phyloP scores from a whole-genome alignment of 2,888 invertebrate species.

The Pseudoips prasinana region DNA sequence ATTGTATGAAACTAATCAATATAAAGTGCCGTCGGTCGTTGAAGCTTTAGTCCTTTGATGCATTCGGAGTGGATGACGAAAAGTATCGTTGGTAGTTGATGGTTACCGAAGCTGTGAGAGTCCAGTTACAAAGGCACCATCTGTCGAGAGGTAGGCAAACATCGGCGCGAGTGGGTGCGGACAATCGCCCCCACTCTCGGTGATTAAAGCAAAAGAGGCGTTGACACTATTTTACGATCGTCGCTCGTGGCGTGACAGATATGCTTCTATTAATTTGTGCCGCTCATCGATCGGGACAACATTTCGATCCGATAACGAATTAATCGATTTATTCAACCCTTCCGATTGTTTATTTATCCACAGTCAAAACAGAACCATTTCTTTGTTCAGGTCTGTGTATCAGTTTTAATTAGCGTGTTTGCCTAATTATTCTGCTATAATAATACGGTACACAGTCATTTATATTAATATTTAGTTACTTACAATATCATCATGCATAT shows the following conservation, averaged over 20 bases:
- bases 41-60: constrained; percentile 44
- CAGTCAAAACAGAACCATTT: background rate
- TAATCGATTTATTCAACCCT: background rate
- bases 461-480: no score
- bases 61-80: constrained; percentile 56
- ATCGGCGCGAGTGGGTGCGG: constrained; percentile 62
- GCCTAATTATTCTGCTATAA: no score
- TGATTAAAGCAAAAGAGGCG: constrained; percentile 78
- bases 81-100: constrained; percentile 59
- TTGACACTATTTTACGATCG: constrained; percentile 76
- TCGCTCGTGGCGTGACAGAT: constrained; percentile 46
- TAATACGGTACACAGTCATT: no score
- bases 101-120: constrained; percentile 55
- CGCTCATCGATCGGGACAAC: constrained; percentile 37
- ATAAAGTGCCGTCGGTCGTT: constrained; percentile 31
- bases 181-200: constrained; percentile 75
- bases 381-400: no score
- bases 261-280: constrained; percentile 59
- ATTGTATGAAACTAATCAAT: constrained; percentile 39
- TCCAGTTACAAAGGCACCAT: constrained; percentile 72
- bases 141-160: constrained; percentile 72
- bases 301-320: constrained; percentile 12
- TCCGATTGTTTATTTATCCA: constrained; percentile 2
- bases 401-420: no score
- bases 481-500: no score